Conservation (phyloP, 2,888 invertebrate species). For the Griposia aprilina region DNA sequence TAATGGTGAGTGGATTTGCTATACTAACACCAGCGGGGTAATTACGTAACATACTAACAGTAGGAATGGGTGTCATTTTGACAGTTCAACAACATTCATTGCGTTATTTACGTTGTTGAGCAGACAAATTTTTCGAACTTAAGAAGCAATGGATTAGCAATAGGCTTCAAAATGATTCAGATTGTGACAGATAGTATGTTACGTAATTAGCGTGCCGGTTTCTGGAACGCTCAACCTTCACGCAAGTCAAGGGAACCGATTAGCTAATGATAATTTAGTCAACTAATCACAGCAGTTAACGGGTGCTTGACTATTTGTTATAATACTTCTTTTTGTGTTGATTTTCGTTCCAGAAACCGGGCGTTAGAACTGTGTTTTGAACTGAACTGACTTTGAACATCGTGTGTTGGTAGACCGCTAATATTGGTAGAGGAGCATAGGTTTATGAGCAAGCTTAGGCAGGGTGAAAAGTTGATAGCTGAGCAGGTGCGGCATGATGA, state of each 20-base stretch:
- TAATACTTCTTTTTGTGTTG: neutral
- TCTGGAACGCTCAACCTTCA: neutral
- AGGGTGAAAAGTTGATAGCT: neutral
- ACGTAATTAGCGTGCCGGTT: no score
- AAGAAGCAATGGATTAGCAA: no score
- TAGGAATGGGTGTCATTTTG: no score
- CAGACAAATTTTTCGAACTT: no score
- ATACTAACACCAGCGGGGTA: no score
- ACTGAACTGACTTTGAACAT: no score
- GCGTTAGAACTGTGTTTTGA: neutral
- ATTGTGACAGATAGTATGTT: no score
- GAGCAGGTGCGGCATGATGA: neutral
- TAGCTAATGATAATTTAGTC: neutral
- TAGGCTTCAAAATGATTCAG: no score
- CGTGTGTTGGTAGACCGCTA: neutral
- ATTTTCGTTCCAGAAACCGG: neutral
- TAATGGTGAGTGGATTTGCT: constrained; percentile 78
- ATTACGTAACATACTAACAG: no score
- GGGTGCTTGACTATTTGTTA: neutral
- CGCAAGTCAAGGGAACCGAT: neutral
- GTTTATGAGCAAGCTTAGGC: neutral
- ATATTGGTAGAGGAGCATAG: neutral
- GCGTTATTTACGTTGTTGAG: no score
- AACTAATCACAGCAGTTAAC: neutral
- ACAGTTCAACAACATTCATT: no score